These are phyloP conservation scores for Parambassis ranga DNA, from an alignment of 2,797 vertebrate species.

Conservation along the genomic window DNA sequence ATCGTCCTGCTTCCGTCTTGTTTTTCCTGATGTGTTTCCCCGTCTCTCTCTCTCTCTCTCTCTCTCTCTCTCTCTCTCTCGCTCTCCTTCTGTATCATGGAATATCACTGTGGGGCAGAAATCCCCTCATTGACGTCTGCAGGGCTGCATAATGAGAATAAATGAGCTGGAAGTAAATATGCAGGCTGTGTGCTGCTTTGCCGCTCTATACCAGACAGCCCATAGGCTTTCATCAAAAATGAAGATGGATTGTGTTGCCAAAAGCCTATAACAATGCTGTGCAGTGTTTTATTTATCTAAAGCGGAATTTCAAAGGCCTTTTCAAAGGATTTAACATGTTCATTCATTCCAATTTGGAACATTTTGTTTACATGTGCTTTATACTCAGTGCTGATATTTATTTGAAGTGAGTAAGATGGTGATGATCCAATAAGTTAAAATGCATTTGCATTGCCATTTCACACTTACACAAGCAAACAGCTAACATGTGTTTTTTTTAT, in stretches of 20 bases:
- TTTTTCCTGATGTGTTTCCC: conserved; percentile 41
- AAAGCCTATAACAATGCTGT: conserved; percentile 54
- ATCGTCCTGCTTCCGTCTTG: conserved; percentile 54
- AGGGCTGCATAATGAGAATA: conserved; percentile 84
- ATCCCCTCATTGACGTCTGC: conserved; percentile 76
- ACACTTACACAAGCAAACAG: conserved; percentile 26
- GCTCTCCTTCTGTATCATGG: conserved; percentile 50
- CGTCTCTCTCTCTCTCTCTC: conserved; percentile 13
- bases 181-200: conserved; percentile 73
- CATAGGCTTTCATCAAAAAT: conserved; percentile 77
- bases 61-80: not conserved
- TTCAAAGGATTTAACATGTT: conserved; percentile 28
- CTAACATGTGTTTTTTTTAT: conserved; percentile 27
- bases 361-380: conserved; percentile 12
- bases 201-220: conserved; percentile 63
- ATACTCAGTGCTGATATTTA: conserved; percentile 14
- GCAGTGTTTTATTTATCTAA: conserved; percentile 65
- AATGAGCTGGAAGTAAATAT: conserved; percentile 86
- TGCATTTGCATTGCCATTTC: conserved; percentile 15
- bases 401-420: not conserved
- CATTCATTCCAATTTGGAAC: conserved; percentile 16
- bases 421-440: conserved; percentile 14
- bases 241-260: conserved; percentile 75
- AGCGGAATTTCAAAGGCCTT: conserved; percentile 35
- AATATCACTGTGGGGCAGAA: conserved; percentile 77